Percentiles rank a stretch among this genome's conserved stretches.
phyloP scores from a whole-genome alignment of 2,888 invertebrate species.

The Auanema freiburgensis region DNA sequence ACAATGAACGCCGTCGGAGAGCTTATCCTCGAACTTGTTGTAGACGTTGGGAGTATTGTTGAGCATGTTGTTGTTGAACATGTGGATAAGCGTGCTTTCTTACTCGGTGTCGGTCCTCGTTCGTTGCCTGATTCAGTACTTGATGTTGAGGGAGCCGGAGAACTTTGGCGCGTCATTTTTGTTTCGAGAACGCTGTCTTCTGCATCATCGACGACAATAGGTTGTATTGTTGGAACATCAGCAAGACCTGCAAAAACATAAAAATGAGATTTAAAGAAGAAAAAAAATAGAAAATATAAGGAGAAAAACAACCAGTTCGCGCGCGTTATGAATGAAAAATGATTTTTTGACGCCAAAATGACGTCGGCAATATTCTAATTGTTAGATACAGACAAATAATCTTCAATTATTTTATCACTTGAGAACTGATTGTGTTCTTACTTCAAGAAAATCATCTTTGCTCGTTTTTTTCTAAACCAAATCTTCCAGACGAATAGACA shows the following conservation, averaged over 20 bases:
- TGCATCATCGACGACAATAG: conserved; percentile 6
- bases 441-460: no score
- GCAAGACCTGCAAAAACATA: conserved; percentile 7
- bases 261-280: background rate
- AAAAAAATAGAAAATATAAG: background rate
- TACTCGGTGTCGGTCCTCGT: conserved; percentile 1
- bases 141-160: conserved; percentile 13
- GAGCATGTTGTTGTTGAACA: conserved; percentile 1
- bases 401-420: no score
- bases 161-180: conserved; percentile 5
- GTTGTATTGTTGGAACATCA: background rate
- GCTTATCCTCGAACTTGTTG: background rate
- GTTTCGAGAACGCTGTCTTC: conserved; percentile 4
- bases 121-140: conserved; percentile 9
- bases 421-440: no score
- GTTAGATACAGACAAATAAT: no score
- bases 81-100: conserved; percentile 3
- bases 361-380: background rate
- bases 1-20: no score
- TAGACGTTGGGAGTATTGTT: background rate
- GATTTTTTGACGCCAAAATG: background rate
- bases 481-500: no score
- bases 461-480: no score
- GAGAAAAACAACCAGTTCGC: background rate
- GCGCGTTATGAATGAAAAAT: conserved; percentile 6